These are phyloP conservation scores for Melospiza melodia DNA, from an alignment of 2,113 vertebrate genomes.

Conservation along the genomic window DNA sequence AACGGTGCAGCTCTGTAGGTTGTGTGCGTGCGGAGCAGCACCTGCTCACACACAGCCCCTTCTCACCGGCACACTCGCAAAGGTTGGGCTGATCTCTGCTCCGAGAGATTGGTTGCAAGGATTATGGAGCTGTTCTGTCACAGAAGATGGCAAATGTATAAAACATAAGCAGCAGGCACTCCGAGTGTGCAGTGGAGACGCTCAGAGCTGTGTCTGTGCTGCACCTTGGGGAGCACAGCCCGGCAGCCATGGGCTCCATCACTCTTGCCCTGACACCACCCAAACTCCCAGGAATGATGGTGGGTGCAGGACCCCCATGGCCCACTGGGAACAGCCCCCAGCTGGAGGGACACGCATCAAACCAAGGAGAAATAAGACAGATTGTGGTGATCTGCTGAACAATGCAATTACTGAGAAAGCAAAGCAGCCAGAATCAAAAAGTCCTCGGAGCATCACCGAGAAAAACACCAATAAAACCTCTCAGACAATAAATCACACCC, in stretches of 20 bases:
- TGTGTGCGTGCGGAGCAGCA: neutral
- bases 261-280: neutral
- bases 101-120: neutral
- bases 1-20: neutral
- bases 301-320: neutral
- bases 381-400: neutral
- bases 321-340: neutral
- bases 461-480: neutral
- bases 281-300: neutral
- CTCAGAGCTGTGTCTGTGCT: neutral
- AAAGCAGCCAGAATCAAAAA: neutral
- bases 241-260: neutral
- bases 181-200: neutral
- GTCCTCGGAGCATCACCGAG: neutral
- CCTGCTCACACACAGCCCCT: neutral
- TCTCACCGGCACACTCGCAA: neutral
- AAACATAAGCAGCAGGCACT: neutral
- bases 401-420: conserved; percentile 44
- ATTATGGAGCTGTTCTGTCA: neutral
- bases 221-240: neutral
- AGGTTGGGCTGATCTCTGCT: neutral
- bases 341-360: neutral
- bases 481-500: neutral
- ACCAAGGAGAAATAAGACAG: neutral
- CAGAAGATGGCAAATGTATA: neutral